phyloP scores from a whole-genome alignment of 2,113 vertebrate species.

The Tor tambroides region DNA sequence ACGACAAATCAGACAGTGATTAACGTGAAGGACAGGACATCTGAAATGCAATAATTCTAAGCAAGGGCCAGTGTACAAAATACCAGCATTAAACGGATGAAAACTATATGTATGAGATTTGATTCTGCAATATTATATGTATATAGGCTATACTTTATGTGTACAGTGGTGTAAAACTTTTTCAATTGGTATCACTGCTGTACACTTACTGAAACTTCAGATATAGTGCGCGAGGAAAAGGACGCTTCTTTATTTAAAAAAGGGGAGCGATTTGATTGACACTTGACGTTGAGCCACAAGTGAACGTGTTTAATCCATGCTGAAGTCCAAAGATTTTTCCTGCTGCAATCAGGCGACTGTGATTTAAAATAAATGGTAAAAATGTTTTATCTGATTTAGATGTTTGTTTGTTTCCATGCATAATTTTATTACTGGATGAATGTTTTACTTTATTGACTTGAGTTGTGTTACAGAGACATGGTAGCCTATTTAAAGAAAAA shows the following conservation, averaged over 20 bases:
- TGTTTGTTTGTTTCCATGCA: constrained; percentile 44
- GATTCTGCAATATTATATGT: constrained; percentile 82
- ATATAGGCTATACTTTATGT: constrained; percentile 77
- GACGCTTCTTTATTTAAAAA: constrained; percentile 67
- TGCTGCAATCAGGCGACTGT: constrained; percentile 89
- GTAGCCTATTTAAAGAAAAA: constrained; percentile 24
- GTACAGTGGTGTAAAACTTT: constrained; percentile 69
- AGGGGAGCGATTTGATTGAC: constrained; percentile 70
- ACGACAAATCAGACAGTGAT: constrained; percentile 90
- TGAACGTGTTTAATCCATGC: constrained; percentile 79
- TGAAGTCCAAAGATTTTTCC: constrained; percentile 92
- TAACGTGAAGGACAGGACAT: constrained; percentile 62
- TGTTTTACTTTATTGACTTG: constrained; percentile 44
- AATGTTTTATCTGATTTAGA: constrained; percentile 67
- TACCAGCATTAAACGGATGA: constrained; percentile 84
- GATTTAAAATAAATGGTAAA: constrained; percentile 72
- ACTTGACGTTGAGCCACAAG: constrained; percentile 70
- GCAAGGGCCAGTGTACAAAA: constrained; percentile 83
- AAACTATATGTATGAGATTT: constrained; percentile 70
- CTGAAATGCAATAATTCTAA: constrained; percentile 83
- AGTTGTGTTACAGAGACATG: constrained; percentile 48
- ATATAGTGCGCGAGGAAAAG: constrained; percentile 50
- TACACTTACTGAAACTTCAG: constrained; percentile 68
- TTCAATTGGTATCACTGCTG: constrained; percentile 57
- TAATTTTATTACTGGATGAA: constrained; percentile 48